Base-by-base conservation (phyloP, 2,888 invertebrate genomes). In the Melieria picta region DNA sequence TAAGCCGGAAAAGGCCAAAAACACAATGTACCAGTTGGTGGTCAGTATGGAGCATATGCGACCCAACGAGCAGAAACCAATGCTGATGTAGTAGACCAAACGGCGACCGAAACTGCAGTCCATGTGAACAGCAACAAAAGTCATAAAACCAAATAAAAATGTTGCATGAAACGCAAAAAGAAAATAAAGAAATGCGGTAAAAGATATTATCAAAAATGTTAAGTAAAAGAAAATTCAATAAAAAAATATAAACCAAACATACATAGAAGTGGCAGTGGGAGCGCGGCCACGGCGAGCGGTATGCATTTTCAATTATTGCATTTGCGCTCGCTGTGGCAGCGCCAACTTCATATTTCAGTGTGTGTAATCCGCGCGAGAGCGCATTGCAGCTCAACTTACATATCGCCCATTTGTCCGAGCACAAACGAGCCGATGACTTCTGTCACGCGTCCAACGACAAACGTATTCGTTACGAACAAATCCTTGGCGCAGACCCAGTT, bases 401-500 rank as follows among this genome's bases (percentile, higher is more conserved):
- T 87, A 82, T 90, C 90, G 69, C 89, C 90, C 76, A 90, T 81
- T 81, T 89, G 89, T 74, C 90, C 90, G 80, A 90, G 88, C 75
- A 89, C 80, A 78, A 90, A 87, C 50, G 89, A 89, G 63, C 90
- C 90, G 65, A 89, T 77, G 71, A 90, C 88, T 81, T 90, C 89
- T 48, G 89, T 89, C 68, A 89, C 83, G 77, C 88, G 88, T 72
- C 86, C 85, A 77, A 88, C 84, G 55, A 89, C 89, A 78, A 90
- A 88, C 52, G 88, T 86, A 82, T 90, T 89, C 71, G 90, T 88
- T 69, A 89, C 88, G 76, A 88, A 87, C 75, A 89, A 83, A 75
- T 88, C 87, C 78, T 88, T 87, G 50, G 88, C 87, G 79, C 90
- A 90, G 13, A 90, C 89, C 90, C 90, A 90, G 80, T 90, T 79